Base-by-base conservation (phyloP, 1,140 invertebrate species). In the Meloidogyne hapla region DNA sequence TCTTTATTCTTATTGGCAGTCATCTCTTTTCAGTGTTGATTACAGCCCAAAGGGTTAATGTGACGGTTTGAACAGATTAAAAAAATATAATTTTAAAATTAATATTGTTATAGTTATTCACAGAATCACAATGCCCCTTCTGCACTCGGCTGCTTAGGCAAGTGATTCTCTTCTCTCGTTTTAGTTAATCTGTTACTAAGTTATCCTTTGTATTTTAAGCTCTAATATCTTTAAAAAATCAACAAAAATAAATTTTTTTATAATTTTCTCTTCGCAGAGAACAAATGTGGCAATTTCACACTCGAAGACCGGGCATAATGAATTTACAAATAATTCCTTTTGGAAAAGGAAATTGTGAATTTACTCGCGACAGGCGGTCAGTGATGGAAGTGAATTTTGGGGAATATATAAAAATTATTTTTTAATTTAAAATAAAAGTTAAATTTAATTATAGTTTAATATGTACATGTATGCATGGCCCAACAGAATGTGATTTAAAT, bases 91-190 rank as follows among this genome's bases (percentile, higher is more conserved):
- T 23, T 18, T n/a, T 45, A n/a, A 76, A 21, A 8, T n/a, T 6
- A 10, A 6, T 3, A 8, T 2, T 21, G 10, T 33, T 23, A 21
- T 23, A 73, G 71, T 73, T 82, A 63, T 82, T 82, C 69, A 84
- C 83, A 38, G 81, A 82, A 76, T 84, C 82, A 28, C 81, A 82
- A 80, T 82, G 81, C 67, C 81, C 81, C 15, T 82, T 82, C 74
- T 82, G 81, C 75, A 82, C 81, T 21, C 62, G 79, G 23, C 62
- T 82, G n/a, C 67, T 82, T 12, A 63, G 48, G 48, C 48, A 56
- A 56, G 40, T 8, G 33, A 33, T 33, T 8, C 33, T 8, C 33
- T 33, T 8, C 33, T 33, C 9, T 8, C 33, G 4, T 33, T n/a
- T n/a, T n/a, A n/a, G n/a, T n/a, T n/a, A n/a, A n/a, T n/a, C n/a